These are phyloP conservation scores for Hydrocynus forskahlii DNA, from an alignment of 2,797 vertebrate species.

Conservation along the genomic window DNA sequence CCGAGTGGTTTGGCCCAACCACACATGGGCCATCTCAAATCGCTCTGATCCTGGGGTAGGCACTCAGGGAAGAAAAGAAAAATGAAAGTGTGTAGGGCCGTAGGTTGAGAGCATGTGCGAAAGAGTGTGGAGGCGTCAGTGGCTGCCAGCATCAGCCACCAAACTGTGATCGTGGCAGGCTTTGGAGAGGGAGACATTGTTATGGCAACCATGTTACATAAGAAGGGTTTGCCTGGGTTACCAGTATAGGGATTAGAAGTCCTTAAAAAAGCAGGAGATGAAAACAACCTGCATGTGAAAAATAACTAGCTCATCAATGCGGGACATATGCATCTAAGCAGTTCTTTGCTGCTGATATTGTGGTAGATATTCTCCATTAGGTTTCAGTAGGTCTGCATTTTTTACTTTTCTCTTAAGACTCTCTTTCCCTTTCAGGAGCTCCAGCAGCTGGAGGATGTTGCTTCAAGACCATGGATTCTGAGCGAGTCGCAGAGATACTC, in stretches of 20 bases:
- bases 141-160: slow-evolving; percentile 18
- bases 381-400: not conserved
- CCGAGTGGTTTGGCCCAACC: not conserved
- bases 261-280: slow-evolving; percentile 11
- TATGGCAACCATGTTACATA: slow-evolving; percentile 43
- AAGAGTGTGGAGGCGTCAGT: slow-evolving; percentile 26
- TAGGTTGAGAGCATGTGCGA: slow-evolving; percentile 5
- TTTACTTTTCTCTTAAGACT: not conserved
- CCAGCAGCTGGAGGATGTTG: slow-evolving; percentile 46
- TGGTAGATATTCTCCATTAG: too few species aligned
- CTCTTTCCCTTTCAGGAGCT: slow-evolving; percentile 52
- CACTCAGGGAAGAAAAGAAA: slow-evolving; percentile 23
- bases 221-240: slow-evolving; percentile 8
- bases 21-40: slow-evolving; percentile 10
- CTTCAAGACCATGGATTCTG: slow-evolving; percentile 52
- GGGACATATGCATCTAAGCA: too few species aligned
- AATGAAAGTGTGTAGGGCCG: slow-evolving; percentile 11
- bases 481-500: slow-evolving; percentile 38
- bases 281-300: slow-evolving; percentile 13
- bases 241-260: slow-evolving; percentile 10
- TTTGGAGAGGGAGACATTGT: slow-evolving; percentile 33
- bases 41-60: not conserved
- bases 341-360: too few species aligned
- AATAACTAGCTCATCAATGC: too few species aligned
- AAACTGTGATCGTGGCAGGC: slow-evolving; percentile 11